Conservation (phyloP, 2,797 vertebrate species). For the Spondyliosoma cantharus region DNA sequence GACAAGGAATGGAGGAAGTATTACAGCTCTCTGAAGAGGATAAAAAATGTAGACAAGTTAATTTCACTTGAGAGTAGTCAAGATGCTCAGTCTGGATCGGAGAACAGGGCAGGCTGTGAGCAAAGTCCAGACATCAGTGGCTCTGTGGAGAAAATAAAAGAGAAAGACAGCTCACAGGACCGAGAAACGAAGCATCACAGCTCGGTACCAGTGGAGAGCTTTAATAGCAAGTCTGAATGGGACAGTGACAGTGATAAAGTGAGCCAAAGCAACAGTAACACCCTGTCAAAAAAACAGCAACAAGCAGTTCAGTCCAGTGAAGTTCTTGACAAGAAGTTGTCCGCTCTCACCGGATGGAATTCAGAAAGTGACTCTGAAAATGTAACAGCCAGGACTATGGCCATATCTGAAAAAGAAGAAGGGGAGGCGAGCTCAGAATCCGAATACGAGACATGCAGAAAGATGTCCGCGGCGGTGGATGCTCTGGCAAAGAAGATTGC, state of each 20-base stretch:
- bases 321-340: slow-evolving; percentile 67
- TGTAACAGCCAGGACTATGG: slow-evolving; percentile 59
- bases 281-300: slow-evolving; percentile 66
- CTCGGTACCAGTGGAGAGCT: slow-evolving; percentile 64
- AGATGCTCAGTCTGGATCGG: slow-evolving; percentile 77
- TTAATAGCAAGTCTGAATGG: slow-evolving; percentile 78
- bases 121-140: slow-evolving; percentile 59
- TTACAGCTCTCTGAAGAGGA: slow-evolving; percentile 80
- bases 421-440: slow-evolving; percentile 95
- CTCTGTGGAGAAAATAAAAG: slow-evolving; percentile 55
- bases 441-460: slow-evolving; percentile 82
- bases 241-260: slow-evolving; percentile 82
- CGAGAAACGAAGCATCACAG: slow-evolving; percentile 68
- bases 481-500: slow-evolving; percentile 1
- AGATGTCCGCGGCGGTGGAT: slow-evolving; percentile 33
- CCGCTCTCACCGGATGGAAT: slow-evolving; percentile 87
- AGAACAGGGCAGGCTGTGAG: slow-evolving; percentile 80
- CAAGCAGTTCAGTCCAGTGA: slow-evolving; percentile 58
- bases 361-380: slow-evolving; percentile 90
- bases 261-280: slow-evolving; percentile 71
- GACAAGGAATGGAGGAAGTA: slow-evolving; percentile 80
- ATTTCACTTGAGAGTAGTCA: slow-evolving; percentile 50
- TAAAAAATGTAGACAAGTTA: slow-evolving; percentile 80
- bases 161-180: slow-evolving; percentile 57
- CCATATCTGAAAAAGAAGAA: slow-evolving; percentile 92